Percentiles rank a stretch among this genome's conserved stretches.
Conservation (phyloP, 2,888 invertebrate genomes). For the Drosophila mayaguana region DNA sequence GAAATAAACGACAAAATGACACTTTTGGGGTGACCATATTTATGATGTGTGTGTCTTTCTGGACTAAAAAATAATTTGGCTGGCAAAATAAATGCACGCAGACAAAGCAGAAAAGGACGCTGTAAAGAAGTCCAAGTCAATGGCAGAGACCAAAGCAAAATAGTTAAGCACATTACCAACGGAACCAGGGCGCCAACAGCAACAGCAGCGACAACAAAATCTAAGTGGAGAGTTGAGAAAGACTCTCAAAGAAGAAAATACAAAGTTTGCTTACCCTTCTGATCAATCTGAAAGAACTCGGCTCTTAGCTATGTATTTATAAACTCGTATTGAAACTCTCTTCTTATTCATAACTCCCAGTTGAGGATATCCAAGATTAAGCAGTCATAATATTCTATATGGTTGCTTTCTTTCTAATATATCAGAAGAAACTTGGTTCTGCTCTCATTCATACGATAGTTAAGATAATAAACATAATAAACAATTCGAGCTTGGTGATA, state of each 20-base stretch:
- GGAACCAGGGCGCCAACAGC: conserved; percentile 25
- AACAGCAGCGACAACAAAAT: neutral
- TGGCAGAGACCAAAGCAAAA: conserved; percentile 27
- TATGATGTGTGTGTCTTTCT: conserved; percentile 56
- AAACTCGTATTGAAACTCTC: no score
- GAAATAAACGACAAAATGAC: conserved; percentile 57
- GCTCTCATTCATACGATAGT: neutral
- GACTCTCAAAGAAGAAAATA: neutral
- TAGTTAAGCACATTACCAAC: conserved; percentile 18
- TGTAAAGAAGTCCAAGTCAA: conserved; percentile 26
- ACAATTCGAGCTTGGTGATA: no score
- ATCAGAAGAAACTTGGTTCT: no score
- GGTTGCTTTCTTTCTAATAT: no score
- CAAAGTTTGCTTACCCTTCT: neutral
- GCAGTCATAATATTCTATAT: no score
- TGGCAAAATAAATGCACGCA: conserved; percentile 49
- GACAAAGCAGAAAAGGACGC: conserved; percentile 38
- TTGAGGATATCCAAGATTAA: no score
- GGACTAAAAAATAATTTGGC: conserved; percentile 42
- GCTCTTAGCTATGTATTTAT: neutral
- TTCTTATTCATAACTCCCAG: no score
- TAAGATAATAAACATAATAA: no score
- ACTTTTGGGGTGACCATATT: conserved; percentile 60
- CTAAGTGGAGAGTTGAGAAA: neutral
- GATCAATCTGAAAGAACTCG: neutral